A percentile compares a stretch with the other conserved stretches of the same genome.
These are phyloP conservation scores for Andrena bucephala DNA, from an alignment of 2,888 invertebrate species.

Conservation along the genomic window DNA sequence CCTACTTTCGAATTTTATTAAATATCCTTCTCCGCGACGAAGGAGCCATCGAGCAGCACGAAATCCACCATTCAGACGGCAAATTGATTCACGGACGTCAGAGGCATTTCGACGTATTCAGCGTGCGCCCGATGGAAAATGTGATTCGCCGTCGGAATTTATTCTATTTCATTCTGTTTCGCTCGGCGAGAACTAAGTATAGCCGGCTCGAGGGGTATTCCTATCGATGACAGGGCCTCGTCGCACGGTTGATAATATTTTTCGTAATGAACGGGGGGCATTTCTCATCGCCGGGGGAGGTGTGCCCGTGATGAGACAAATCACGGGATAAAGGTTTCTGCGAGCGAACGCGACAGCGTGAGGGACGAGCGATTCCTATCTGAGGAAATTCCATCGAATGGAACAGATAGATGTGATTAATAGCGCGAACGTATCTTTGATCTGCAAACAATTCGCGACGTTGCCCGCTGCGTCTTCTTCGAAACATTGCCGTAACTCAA, in stretches of 20 bases:
- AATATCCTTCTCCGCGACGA: slow-evolving; percentile 11
- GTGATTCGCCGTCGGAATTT: slow-evolving; percentile 19
- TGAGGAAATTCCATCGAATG: slow-evolving; percentile 42
- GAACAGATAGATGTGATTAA: slow-evolving; percentile 42
- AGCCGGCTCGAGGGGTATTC: slow-evolving; percentile 5
- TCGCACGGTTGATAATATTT: slow-evolving; percentile 1
- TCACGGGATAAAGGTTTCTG: slow-evolving; percentile 34
- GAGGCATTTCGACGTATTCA: slow-evolving; percentile 30
- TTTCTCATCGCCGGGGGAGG: slow-evolving; percentile 14
- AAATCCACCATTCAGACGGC: slow-evolving; percentile 20
- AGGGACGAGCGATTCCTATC: slow-evolving; percentile 37
- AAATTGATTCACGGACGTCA: slow-evolving; percentile 37
- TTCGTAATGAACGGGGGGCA: background rate
- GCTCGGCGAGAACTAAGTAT: background rate
- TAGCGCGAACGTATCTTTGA: slow-evolving; percentile 29
- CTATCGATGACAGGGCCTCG: slow-evolving; percentile 13
- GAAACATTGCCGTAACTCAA: slow-evolving; percentile 1
- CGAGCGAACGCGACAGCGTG: slow-evolving; percentile 25
- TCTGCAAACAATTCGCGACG: slow-evolving; percentile 40
- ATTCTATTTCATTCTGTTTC: slow-evolving; percentile 22
- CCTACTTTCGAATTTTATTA: slow-evolving; percentile 37
- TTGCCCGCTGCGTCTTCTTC: slow-evolving; percentile 5
- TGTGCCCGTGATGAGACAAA: slow-evolving; percentile 27
- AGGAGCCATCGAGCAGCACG: slow-evolving; percentile 17
- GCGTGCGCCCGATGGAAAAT: slow-evolving; percentile 21